Base-by-base conservation (phyloP, 2,113 vertebrate genomes). In the Ammodramus savannarum region DNA sequence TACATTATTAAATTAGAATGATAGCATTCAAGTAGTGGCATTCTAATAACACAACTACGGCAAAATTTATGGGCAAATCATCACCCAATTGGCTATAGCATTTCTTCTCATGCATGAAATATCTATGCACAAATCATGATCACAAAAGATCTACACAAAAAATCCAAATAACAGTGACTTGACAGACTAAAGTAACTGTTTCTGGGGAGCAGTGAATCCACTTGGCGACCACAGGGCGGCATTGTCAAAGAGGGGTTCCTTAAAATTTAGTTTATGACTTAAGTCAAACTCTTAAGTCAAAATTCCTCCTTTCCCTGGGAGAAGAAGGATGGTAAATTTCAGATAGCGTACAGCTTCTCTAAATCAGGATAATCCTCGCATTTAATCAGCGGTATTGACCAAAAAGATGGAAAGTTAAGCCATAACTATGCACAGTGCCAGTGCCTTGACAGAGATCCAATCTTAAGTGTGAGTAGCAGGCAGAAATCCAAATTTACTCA, bases 191-290 rank as follows among this genome's bases (percentile, higher is more conserved):
- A 52, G 51, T 11, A 10, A 29, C 11, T 71, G 10, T 75, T 87
- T 75, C 77, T 61, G 43, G 36, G 27, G 31, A 87, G 13, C 9
- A 27, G 73, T 85, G 69, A 89, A 94, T 95, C 77, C 74, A 11
- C 32, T 52, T 71, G 38, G 66, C 63, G 81, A 34, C 55, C 49
- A 71, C 36, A 69, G 51, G 55, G 61, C 93, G 91, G 32, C 84
- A 65, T 39, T 72, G 52, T 65, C 81, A 91, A 95, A 89, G 65
- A 78, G 19, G 18, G 67, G 36, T 46, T 95, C 48, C 27, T 87
- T 84, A 85, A 48, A 6, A 38, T 38, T 34, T n/a, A 55, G 26
- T 67, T 89, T 81, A 72, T 11, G 15, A 75, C 15, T 78, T 57
- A 74, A 66, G 25, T 19, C 58, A 80, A 74, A 79, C 16, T 43